These are phyloP conservation scores for Aphidius ervi DNA, from an alignment of 1,140 invertebrate species.

Conservation along the genomic window DNA sequence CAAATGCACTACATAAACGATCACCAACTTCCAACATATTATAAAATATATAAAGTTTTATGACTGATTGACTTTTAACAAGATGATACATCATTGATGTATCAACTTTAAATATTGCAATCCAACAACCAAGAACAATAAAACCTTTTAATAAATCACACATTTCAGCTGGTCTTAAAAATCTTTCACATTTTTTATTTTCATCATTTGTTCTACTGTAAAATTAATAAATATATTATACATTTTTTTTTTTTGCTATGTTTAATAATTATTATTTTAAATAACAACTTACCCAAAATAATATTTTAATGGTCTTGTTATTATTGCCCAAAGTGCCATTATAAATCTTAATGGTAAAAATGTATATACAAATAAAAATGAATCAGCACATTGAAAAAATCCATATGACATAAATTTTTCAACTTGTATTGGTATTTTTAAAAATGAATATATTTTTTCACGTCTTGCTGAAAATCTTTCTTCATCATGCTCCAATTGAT, in stretches of 20 bases:
- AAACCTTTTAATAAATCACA: conserved; percentile 94
- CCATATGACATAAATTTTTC: conserved; percentile 95
- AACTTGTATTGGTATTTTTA: conserved; percentile 90
- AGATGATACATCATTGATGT: conserved; percentile 98
- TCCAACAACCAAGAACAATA: conserved; percentile 79
- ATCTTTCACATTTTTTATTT: conserved; percentile 37
- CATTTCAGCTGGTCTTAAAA: conserved; percentile 86
- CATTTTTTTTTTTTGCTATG: conserved; percentile 18
- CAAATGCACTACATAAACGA: conserved; percentile 92
- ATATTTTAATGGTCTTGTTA: conserved; percentile 66
- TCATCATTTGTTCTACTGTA: conserved; percentile 32
- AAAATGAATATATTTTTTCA: conserved; percentile 95
- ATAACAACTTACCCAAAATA: conserved; percentile 64
- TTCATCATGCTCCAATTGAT: conserved; percentile 89
- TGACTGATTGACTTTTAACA: conserved; percentile 97
- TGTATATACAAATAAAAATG: conserved; percentile 96
- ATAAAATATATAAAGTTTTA: conserved; percentile 99
- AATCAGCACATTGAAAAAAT: conserved; percentile 96
- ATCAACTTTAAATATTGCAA: conserved; percentile 86
- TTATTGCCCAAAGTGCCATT: conserved; percentile 76
- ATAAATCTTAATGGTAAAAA: conserved; percentile 92
- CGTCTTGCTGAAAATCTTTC: conserved; percentile 87
- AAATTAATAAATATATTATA: conserved; percentile 17
- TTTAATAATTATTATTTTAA: conserved; percentile 2
- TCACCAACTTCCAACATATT: conserved; percentile 99